Evolutionary conservation across 2,797 vertebrate species (phyloP), one percentile per base, ranked within the genome.

Genomic region (Microcaecilia unicolor): DNA sequence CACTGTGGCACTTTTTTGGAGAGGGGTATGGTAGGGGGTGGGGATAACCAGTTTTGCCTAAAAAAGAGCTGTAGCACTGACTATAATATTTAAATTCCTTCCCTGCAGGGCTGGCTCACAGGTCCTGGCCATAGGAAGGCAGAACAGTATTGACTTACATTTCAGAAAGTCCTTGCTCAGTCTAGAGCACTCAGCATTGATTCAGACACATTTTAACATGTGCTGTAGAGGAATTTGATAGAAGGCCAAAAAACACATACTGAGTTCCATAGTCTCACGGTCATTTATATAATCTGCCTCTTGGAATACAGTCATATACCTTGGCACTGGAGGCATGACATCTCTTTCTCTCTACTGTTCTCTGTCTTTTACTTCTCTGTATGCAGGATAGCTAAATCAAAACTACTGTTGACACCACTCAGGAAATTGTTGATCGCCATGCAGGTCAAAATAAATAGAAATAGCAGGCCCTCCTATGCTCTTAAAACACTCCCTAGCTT

Each of bases 1-100:
- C 10, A 43, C 44, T 63, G 49, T 19, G 41, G 14, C 25, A 8
- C 12, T 26, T 8, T 19, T 51, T n/a, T n/a, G n/a, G n/a, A n/a
- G n/a, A n/a, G n/a, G n/a, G n/a, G n/a, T n/a, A n/a, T n/a, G n/a
- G n/a, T n/a, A n/a, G n/a, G n/a, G 19, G 33, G 41, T 45, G 30
- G 28, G 12, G 4, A 41, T 12, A 48, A 41, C 27, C 1, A 2
- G 4, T 9, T 20, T n/a, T 38, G 28, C 18, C n/a, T 38, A n/a
- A 9, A 41, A n/a, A 42, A 28, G 21, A 54, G 25, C 20, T 11
- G 6, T 36, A 15, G n/a, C 33, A 42, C 21, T 9, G 50, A 33
- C 9, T 30, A 15, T 6, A 32, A 34, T 46, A 35, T 5, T 34
- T 11, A 13, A 5, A 40, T 23, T 20, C 20, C 37, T 9, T 15